Evolutionary conservation across 1,140 invertebrate genomes (phyloP).

Genomic region (Lepidurus couesii): DNA sequence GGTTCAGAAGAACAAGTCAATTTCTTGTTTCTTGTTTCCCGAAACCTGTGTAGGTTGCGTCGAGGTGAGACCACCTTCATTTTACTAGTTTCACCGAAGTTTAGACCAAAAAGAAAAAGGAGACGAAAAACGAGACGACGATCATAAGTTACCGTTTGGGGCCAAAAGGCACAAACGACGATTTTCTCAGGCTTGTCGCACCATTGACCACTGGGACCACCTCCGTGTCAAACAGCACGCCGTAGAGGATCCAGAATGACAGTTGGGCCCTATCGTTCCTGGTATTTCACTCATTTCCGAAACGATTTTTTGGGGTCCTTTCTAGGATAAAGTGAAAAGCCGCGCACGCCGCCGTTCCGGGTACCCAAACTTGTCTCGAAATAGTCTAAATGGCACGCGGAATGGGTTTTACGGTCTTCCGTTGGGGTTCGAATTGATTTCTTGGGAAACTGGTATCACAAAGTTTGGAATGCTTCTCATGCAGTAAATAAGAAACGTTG

Average conservation of each 20-base stretch:
- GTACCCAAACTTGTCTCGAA: constrained; percentile 12
- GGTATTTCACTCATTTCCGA: constrained; percentile 22
- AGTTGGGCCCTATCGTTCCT: neutral
- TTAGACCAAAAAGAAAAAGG: neutral
- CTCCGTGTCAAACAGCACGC: constrained; percentile 11
- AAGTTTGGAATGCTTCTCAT: neutral
- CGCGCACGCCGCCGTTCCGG: constrained; percentile 19
- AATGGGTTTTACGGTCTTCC: constrained; percentile 14
- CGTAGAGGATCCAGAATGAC: neutral
- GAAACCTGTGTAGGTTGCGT: constrained; percentile 8
- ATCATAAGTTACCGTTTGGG: constrained; percentile 14
- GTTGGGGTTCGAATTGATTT: neutral
- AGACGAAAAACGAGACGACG: neutral
- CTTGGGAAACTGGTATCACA: neutral
- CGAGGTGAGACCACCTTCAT: constrained; percentile 8
- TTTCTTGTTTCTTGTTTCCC: constrained; percentile 13
- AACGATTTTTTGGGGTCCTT: neutral
- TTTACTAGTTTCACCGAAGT: neutral
- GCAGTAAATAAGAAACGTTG: neutral
- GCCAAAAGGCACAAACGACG: constrained; percentile 21
- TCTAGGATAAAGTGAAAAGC: neutral
- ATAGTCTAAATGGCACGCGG: constrained; percentile 10
- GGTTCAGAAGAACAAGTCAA: neutral
- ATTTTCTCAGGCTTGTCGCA: constrained; percentile 21
- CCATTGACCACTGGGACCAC: constrained; percentile 17